These are phyloP conservation scores for Atherix ibis DNA, from an alignment of 2,888 invertebrate species.

Conservation along the genomic window DNA sequence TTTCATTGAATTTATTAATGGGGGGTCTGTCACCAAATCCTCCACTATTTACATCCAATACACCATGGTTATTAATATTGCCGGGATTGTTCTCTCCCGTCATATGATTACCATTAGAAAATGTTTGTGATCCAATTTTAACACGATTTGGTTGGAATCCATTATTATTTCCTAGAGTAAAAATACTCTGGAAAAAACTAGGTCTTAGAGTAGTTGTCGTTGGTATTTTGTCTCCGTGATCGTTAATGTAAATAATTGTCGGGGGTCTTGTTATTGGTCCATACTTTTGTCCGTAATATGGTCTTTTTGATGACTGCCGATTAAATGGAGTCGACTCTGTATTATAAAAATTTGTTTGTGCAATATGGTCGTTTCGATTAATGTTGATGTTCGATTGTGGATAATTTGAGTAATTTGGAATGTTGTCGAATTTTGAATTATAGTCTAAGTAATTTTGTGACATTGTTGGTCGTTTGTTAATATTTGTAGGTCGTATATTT, in stretches of 20 bases:
- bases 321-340: conserved; percentile 14
- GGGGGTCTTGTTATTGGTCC: conserved; percentile 23
- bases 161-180: conserved; percentile 17
- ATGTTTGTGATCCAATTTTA: too few relatives aligned
- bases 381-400: conserved; percentile 7
- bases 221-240: conserved; percentile 16
- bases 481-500: conserved; percentile 28
- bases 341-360: too few relatives aligned
- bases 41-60: too few relatives aligned
- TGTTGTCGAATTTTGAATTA: conserved; percentile 4
- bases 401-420: too few relatives aligned
- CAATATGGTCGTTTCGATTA: too few relatives aligned
- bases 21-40: too few relatives aligned
- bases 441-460: conserved; percentile 5
- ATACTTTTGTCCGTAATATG: conserved; percentile 6
- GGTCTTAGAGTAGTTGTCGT: conserved; percentile 18
- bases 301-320: conserved; percentile 7
- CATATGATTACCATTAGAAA: too few relatives aligned
- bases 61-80: too few relatives aligned
- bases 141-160: too few relatives aligned
- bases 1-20: too few relatives aligned
- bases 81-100: too few relatives aligned
- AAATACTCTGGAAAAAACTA: conserved; percentile 23
- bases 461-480: conserved; percentile 11
- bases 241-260: conserved; percentile 27